Evolutionary conservation across 1,140 invertebrate species (phyloP), one percentile per base, ranked within the genome.

Genomic region (Nasonia giraulti): DNA sequence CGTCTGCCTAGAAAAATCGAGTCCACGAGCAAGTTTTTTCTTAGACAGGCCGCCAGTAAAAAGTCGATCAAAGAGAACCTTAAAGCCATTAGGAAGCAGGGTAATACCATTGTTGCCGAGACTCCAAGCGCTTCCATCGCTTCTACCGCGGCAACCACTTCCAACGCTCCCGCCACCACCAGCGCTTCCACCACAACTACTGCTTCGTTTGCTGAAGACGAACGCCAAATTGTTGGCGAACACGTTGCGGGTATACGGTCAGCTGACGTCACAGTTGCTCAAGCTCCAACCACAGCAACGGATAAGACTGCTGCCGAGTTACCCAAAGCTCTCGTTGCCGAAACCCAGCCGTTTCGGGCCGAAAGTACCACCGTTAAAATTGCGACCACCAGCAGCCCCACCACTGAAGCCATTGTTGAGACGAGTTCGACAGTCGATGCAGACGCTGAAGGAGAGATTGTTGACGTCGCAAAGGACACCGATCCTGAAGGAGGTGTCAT

Each of bases 1-100:
- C 78, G 83, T 31, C 76, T 85, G 37, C 83, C 83, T 27, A 84
- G 50, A 40, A 77, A 83, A 84, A 79, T 73, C 23, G 82, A 71
- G 11, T 5, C 62, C 2, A 17, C 17, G 17, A 11, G 12, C 1
- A 84, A 84, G 23, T 27, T 84, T 71, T 17, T 69, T 83, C 20
- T 44, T n/a, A 83, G 40, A 82, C n/a, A 7, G 1, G 17, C 27
- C 14, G 31, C 17, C 5, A 62, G 7, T n/a, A 62, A n/a, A 20
- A 62, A 62, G 20, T 62, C 55, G 17, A 62, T 17, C 14, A 62
- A 62, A 62, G 55, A n/a, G 20, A 62, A 7, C 17, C 55, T 20
- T 62, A 20, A n/a, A 6, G 17, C 17, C 17, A 17, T 2, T n/a
- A 62, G 6, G 17, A 62, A 62, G 17, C 55, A 7, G 1, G 37